phyloP scores from a whole-genome alignment of 1,140 invertebrate genomes.

The Pectinophora gossypiella region DNA sequence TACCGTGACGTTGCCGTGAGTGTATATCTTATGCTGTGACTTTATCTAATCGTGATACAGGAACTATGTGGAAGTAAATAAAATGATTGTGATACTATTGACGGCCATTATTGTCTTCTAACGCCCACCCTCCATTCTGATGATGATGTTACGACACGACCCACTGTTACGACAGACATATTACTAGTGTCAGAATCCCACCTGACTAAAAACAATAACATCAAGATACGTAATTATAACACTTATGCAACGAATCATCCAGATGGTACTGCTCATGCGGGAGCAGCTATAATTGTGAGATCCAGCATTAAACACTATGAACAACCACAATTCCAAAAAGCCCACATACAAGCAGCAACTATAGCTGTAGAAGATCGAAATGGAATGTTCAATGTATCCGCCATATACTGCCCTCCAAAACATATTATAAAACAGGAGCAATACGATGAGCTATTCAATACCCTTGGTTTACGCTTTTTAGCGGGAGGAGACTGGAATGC shows the following conservation, averaged over 20 bases:
- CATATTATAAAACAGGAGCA: background rate
- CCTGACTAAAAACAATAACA: no score
- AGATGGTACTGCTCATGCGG: conserved; percentile 4
- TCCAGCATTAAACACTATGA: conserved; percentile 12
- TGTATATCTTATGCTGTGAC: no score
- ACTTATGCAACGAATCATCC: conserved; percentile 3
- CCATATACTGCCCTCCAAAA: background rate
- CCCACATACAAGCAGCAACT: conserved; percentile 2
- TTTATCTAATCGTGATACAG: no score
- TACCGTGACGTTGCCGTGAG: no score
- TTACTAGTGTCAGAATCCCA: background rate
- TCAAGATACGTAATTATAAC: conserved; percentile 1
- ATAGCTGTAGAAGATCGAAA: background rate
- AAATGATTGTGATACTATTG: no score
- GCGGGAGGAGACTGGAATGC: conserved; percentile 1
- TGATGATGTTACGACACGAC: no score
- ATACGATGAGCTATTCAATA: conserved; percentile 1
- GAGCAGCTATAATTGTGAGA: conserved; percentile 8
- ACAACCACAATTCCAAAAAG: background rate
- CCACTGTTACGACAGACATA: no score
- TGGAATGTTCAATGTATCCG: background rate
- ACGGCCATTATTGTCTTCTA: no score
- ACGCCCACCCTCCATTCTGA: no score
- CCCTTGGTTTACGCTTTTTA: background rate
- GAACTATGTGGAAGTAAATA: no score